These are phyloP conservation scores for Scartelaos histophorus DNA, from an alignment of 2,113 vertebrate genomes.

Conservation along the genomic window DNA sequence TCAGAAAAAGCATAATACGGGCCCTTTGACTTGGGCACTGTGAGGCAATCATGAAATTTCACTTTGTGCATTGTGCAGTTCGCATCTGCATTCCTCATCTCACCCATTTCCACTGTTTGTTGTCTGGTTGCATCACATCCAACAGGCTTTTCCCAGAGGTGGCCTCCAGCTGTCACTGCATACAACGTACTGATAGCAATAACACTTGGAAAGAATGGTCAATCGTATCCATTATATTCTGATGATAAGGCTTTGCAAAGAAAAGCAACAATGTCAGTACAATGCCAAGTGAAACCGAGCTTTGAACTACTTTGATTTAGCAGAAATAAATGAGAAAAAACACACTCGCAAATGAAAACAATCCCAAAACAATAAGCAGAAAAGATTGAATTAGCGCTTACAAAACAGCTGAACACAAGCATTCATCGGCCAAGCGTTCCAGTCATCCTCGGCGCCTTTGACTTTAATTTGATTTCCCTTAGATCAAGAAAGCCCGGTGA, in stretches of 20 bases:
- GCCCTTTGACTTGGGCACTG: too few relatives aligned
- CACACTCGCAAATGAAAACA: constrained; percentile 25
- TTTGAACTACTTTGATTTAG: constrained; percentile 6
- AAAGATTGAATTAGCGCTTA: constrained; percentile 34
- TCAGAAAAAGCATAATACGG: too few relatives aligned
- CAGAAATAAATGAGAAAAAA: constrained; percentile 24
- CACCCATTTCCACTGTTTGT: not conserved
- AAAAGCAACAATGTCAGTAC: constrained; percentile 1
- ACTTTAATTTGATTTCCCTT: constrained; percentile 63
- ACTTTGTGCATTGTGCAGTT: not conserved
- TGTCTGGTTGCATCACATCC: constrained; percentile 20
- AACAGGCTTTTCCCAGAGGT: constrained; percentile 21
- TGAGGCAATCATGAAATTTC: not conserved
- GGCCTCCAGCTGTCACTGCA: constrained; percentile 24
- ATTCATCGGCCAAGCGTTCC: constrained; percentile 38
- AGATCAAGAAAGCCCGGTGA: constrained; percentile 53
- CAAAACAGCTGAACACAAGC: constrained; percentile 28
- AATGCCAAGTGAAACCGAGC: not conserved
- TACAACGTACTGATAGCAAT: constrained; percentile 20
- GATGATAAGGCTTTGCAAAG: constrained; percentile 4
- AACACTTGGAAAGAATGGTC: constrained; percentile 29
- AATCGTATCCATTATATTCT: constrained; percentile 5
- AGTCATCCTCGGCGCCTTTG: constrained; percentile 47
- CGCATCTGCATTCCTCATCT: not conserved
- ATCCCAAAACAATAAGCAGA: constrained; percentile 21